Percentiles rank a stretch among this genome's conserved stretches.
These are phyloP conservation scores for Cololabis saira DNA, from an alignment of 2,113 vertebrate genomes.

Conservation along the genomic window DNA sequence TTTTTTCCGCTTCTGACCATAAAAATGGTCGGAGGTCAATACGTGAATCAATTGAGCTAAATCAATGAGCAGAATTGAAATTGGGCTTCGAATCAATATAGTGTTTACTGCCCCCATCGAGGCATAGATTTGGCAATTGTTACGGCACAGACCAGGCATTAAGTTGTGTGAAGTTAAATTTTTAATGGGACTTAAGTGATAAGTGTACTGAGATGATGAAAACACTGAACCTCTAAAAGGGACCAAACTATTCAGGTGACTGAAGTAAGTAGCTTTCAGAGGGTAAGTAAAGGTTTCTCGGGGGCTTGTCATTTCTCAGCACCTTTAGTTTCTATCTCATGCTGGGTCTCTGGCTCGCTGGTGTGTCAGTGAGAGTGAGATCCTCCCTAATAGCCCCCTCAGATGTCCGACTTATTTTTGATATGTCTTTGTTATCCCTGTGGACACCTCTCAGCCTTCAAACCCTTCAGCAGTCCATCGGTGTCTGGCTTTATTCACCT, in stretches of 20 bases:
- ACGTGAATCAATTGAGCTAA: too few species aligned
- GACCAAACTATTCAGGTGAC: not conserved
- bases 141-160: too few species aligned
- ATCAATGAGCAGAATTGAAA: too few species aligned
- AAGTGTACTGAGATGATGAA: too few species aligned
- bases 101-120: too few species aligned
- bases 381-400: slow-evolving; percentile 9
- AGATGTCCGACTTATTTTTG: slow-evolving; percentile 24
- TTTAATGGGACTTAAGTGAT: too few species aligned
- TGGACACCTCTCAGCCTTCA: slow-evolving; percentile 54
- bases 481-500: slow-evolving; percentile 43
- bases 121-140: too few species aligned
- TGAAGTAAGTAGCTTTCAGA: slow-evolving; percentile 47
- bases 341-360: slow-evolving; percentile 24
- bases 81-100: too few species aligned
- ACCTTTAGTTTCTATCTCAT: slow-evolving; percentile 38
- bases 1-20: too few species aligned
- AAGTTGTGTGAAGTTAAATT: too few species aligned
- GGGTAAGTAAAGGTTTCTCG: slow-evolving; percentile 4
- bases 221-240: too few species aligned
- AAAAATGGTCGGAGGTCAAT: too few species aligned
- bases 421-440: slow-evolving; percentile 37
- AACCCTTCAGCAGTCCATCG: slow-evolving; percentile 49
- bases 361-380: slow-evolving; percentile 47
- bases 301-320: slow-evolving; percentile 23